Evolutionary conservation across 2,888 invertebrate genomes (phyloP), one percentile per base, ranked within the genome.

Genomic region (Acheta domesticus): DNA sequence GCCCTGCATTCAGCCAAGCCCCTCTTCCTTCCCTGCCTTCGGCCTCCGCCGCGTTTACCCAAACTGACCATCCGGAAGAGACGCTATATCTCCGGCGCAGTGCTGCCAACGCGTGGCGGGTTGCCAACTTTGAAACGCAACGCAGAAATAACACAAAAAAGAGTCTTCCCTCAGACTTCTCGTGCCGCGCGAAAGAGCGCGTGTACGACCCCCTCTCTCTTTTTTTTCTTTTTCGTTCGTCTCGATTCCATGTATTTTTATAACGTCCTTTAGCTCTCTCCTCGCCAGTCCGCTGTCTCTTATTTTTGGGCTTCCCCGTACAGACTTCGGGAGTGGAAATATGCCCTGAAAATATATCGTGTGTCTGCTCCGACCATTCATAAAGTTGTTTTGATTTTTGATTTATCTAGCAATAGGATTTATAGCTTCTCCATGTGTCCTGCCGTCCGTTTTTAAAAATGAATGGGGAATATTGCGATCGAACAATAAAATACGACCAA

Each of bases 31-130:
- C 62, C 14, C 62, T n/a, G 62, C 14, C 62, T 62, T n/a, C 62
- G 16, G n/a, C 62, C 62, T 19, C n/a, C 62, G 14, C 62, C n/a
- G 62, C 62, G 62, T 62, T 62, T 62, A 62, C 62, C 62, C 62
- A 62, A 62, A 62, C 62, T 62, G 62, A 62, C 62, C 62, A 62
- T 62, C 62, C 62, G 62, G 62, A 62, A 62, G 36, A 19, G 62
- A 62, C 62, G 62, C 62, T 62, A 62, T 62, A 62, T 62, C 62
- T 62, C n/a, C 62, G 62, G n/a, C 62, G 62, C 62, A 62, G 62
- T 62, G 62, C 62, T 62, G 62, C 62, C 62, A 62, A 62, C 62
- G 62, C 62, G n/a, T 62, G 62, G 62, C 62, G 62, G 16, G 62
- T 62, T 62, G 62, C 62, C 62, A 62, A 62, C 62, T 62, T 62